phyloP scores from a whole-genome alignment of 2,797 vertebrate genomes.

The Chaenodraco wilsoni region DNA sequence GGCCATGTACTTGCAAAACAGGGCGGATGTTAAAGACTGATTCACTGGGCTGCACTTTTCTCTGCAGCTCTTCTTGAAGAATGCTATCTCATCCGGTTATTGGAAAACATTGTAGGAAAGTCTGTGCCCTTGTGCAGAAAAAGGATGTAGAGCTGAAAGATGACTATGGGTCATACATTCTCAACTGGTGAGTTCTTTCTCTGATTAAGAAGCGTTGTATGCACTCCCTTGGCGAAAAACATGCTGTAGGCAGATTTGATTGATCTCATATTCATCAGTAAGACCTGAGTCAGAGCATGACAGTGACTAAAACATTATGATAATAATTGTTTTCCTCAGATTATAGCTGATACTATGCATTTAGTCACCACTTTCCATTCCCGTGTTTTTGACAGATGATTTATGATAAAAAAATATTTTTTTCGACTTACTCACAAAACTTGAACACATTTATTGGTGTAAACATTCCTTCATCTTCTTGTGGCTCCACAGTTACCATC shows the following conservation, averaged over 20 bases:
- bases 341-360: not conserved
- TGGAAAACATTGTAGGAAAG: slow-evolving; percentile 50
- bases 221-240: slow-evolving; percentile 16
- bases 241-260: slow-evolving; percentile 10
- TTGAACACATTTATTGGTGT: not conserved
- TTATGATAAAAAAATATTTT: too few species aligned
- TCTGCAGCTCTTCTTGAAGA: slow-evolving; percentile 49
- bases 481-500: slow-evolving; percentile 73
- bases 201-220: slow-evolving; percentile 15
- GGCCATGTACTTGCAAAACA: slow-evolving; percentile 64
- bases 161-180: slow-evolving; percentile 40
- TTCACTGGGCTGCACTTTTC: slow-evolving; percentile 57
- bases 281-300: not conserved
- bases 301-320: not conserved
- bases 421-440: not conserved
- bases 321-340: not conserved
- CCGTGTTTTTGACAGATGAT: not conserved
- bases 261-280: slow-evolving; percentile 1
- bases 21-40: slow-evolving; percentile 74
- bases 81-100: slow-evolving; percentile 25
- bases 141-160: slow-evolving; percentile 41
- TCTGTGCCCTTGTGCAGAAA: slow-evolving; percentile 33
- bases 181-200: slow-evolving; percentile 66
- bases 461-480: slow-evolving; percentile 21
- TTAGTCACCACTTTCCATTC: not conserved